These are phyloP conservation scores for Dinothrombium tinctorium DNA, from an alignment of 1,140 invertebrate species.

Conservation along the genomic window DNA sequence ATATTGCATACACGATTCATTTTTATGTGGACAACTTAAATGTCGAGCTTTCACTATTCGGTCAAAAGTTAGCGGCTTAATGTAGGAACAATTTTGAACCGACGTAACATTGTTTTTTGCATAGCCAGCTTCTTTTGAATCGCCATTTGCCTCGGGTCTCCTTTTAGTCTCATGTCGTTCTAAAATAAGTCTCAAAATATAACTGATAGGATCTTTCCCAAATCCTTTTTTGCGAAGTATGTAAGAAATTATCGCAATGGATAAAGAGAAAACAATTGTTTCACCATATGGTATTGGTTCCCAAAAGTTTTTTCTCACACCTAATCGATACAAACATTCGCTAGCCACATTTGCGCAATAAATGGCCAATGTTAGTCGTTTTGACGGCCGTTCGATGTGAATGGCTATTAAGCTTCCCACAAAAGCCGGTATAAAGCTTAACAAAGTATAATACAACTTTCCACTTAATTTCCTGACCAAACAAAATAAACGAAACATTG, in stretches of 20 bases:
- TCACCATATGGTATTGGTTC: not conserved
- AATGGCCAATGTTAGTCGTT: conserved; percentile 38
- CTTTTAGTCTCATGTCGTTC: too few relatives aligned
- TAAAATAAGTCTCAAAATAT: conserved; percentile 7
- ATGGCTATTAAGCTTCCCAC: conserved; percentile 8
- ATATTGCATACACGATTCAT: not conserved
- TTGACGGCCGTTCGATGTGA: conserved; percentile 40
- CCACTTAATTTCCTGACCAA: not conserved
- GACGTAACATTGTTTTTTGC: not conserved
- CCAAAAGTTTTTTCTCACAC: too few relatives aligned
- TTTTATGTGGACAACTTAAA: not conserved
- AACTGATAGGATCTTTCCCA: conserved; percentile 7
- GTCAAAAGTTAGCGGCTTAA: too few relatives aligned
- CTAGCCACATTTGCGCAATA: conserved; percentile 51
- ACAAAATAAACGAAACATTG: conserved; percentile 2
- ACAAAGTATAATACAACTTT: not conserved
- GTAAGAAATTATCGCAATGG: conserved; percentile 5
- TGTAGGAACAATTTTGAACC: too few relatives aligned
- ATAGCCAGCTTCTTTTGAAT: not conserved
- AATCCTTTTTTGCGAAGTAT: conserved; percentile 1
- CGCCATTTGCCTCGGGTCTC: too few relatives aligned
- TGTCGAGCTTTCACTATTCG: not conserved
- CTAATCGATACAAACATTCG: conserved; percentile 2
- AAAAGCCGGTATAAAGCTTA: not conserved
- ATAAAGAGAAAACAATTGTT: conserved; percentile 7